Evolutionary conservation across 2,888 invertebrate genomes (phyloP), one percentile per base, ranked within the genome.

Genomic region (Hermodice carunculata): DNA sequence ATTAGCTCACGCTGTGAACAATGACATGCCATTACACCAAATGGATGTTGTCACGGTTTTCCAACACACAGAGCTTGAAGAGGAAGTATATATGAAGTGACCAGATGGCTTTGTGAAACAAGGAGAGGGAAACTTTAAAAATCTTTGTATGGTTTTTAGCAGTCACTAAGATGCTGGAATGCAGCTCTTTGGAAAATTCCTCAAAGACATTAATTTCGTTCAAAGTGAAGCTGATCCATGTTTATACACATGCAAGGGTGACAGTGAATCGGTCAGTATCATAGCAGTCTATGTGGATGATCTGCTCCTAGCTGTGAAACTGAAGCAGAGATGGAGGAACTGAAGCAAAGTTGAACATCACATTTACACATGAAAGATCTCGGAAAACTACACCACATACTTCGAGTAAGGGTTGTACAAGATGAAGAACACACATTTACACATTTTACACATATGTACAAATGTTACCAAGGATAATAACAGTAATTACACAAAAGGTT

Each of bases 1-100:
- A n/a, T n/a, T 76, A 3, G 64, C 69, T 17, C 22, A 40, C 43
- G 65, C 69, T n/a, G 64, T 51, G 11, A 22, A 49, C 5, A 40
- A 52, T 22, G 44, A 63, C 32, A 44, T 56, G 48, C 26, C 56
- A 8, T 54, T 75, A 8, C 64, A 67, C 46, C 67, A 71, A 24
- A 64, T 74, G 61, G 72, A 73, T 64, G 70, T 69, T 3, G 58
- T 58, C 3, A 73, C 74, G 31, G 75, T 70, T 28, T 76, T 67
- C 61, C 51, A 70, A 11, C 49, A 77, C 49, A 70, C 72, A 5
- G 48, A 46, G 3, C 22, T 76, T 1, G 48, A 57, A n/a, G 71
- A 73, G n/a, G n/a, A n/a, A n/a, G n/a, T n/a, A n/a, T n/a, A n/a
- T n/a, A n/a, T n/a, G n/a, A n/a, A n/a, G n/a, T n/a, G n/a, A n/a